Conservation (phyloP, 2,888 invertebrate genomes). For the Muschampia plurimacula region DNA sequence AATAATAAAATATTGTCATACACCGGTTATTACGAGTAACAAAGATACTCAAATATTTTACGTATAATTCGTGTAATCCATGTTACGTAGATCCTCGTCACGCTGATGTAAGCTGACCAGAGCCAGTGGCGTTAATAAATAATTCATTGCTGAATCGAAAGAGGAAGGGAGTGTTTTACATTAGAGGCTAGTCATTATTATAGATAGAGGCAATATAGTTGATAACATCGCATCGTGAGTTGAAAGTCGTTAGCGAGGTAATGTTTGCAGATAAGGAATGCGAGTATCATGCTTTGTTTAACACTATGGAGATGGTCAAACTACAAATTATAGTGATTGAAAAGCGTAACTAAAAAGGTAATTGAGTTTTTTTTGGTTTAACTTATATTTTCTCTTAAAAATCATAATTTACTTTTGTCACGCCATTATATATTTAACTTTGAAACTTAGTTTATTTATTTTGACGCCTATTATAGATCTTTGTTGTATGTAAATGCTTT, state of each 20-base stretch:
- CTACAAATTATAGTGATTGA: not conserved
- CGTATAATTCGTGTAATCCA: not conserved
- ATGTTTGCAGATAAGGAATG: not conserved
- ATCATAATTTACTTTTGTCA: too few species aligned
- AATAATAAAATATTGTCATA: too few species aligned
- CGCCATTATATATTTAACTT: too few species aligned
- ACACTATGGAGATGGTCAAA: not conserved
- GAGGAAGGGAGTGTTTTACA: conserved; percentile 19
- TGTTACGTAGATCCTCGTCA: conserved; percentile 4
- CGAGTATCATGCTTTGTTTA: not conserved
- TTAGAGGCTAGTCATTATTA: conserved; percentile 18
- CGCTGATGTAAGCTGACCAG: not conserved
- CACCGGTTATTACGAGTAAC: too few species aligned
- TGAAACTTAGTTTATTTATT: too few species aligned
- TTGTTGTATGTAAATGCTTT: too few species aligned
- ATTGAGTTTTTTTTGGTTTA: not conserved
- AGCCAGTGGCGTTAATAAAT: not conserved
- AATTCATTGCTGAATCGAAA: not conserved
- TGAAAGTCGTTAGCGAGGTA: conserved; percentile 20
- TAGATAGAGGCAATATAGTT: conserved; percentile 15
- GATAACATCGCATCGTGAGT: conserved; percentile 15
- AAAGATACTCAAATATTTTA: not conserved
- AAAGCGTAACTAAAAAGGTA: not conserved
- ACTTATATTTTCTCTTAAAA: too few species aligned
- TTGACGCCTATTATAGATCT: too few species aligned